These are phyloP conservation scores for Schizotus pectinicornis DNA, from an alignment of 2,888 invertebrate genomes.

Conservation along the genomic window DNA sequence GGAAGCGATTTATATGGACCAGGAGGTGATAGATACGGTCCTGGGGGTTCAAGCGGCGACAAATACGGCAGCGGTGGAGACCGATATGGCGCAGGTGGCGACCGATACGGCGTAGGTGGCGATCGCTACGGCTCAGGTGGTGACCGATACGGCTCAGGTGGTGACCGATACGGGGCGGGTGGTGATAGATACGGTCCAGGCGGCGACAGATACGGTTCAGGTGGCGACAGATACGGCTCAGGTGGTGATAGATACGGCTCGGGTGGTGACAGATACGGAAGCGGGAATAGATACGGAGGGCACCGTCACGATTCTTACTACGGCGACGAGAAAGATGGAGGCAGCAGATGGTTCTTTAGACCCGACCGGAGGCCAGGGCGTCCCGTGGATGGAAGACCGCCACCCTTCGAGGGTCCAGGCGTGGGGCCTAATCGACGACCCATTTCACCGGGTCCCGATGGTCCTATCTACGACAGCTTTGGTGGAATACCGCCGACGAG, in stretches of 20 bases:
- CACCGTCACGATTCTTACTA: constrained; percentile 37
- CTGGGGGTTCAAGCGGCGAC: too few relatives aligned
- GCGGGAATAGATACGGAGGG: constrained; percentile 18
- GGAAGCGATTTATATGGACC: constrained; percentile 34
- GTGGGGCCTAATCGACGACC: constrained; percentile 45
- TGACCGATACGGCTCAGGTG: constrained; percentile 37
- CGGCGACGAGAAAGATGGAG: constrained; percentile 52
- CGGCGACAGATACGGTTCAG: constrained; percentile 10
- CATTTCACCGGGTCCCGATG: constrained; percentile 55
- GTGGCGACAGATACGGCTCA: constrained; percentile 21
- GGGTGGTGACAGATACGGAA: constrained; percentile 22
- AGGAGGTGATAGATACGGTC: neutral
- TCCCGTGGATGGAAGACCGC: constrained; percentile 39
- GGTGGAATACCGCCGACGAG: constrained; percentile 52
- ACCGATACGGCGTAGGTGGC: too few relatives aligned
- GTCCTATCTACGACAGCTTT: constrained; percentile 56
- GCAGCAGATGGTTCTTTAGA: constrained; percentile 52
- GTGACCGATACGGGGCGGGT: constrained; percentile 38
- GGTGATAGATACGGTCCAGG: constrained; percentile 47
- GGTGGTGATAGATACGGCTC: constrained; percentile 53
- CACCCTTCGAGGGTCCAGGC: constrained; percentile 30
- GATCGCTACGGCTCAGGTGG: constrained; percentile 29
- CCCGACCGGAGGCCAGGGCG: constrained; percentile 50
- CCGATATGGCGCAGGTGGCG: too few relatives aligned
- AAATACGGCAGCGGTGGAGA: too few relatives aligned